Conservation (phyloP, 2,888 invertebrate species). For the Frankliniella fusca region DNA sequence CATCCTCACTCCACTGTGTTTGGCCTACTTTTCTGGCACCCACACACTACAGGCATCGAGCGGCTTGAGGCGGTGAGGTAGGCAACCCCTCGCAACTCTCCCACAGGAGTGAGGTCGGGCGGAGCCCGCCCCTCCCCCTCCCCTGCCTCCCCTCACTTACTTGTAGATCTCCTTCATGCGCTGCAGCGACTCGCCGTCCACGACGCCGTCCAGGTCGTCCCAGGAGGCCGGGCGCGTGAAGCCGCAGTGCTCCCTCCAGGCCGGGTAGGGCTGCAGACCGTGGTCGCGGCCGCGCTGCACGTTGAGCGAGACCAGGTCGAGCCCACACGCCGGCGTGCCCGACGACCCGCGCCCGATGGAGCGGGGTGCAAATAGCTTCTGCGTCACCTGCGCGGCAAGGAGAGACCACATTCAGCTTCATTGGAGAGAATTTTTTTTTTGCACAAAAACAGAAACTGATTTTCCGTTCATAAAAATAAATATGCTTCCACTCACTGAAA, state of each 20-base stretch:
- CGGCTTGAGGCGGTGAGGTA: too few relatives aligned
- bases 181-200: constrained; percentile 61
- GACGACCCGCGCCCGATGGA: constrained; percentile 41
- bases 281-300: constrained; percentile 87
- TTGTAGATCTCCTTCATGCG: constrained; percentile 63
- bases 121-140: too few relatives aligned
- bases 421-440: too few relatives aligned
- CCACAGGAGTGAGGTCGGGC: too few relatives aligned
- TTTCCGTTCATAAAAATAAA: too few relatives aligned
- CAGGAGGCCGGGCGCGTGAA: constrained; percentile 60
- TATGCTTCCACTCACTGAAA: too few relatives aligned
- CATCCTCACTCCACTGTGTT: too few relatives aligned
- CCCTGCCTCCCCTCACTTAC: constrained; percentile 51
- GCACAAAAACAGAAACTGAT: too few relatives aligned
- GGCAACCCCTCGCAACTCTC: too few relatives aligned
- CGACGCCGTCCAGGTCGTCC: constrained; percentile 58
- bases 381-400: constrained; percentile 63
- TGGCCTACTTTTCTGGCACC: too few relatives aligned
- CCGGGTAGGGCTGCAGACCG: constrained; percentile 72
- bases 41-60: too few relatives aligned
- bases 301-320: constrained; percentile 82
- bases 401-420: too few relatives aligned
- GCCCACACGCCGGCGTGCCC: constrained; percentile 53
- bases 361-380: constrained; percentile 61
- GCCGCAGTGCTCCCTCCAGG: constrained; percentile 73